Evolutionary conservation across 2,113 vertebrate species (phyloP), one percentile per base, ranked within the genome.

Genomic region (Corvus cornix): DNA sequence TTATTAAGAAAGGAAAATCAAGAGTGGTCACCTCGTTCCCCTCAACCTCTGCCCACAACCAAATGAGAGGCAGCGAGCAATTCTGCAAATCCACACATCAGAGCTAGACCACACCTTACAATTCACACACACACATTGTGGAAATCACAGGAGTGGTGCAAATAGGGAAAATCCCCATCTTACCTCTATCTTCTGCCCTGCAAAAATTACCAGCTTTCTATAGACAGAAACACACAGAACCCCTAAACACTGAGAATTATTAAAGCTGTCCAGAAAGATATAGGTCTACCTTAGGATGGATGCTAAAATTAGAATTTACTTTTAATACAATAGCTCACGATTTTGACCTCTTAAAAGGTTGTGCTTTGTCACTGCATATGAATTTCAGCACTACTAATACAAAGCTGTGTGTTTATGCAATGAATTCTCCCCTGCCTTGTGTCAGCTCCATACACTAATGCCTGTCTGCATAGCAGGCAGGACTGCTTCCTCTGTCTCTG

Each of bases 401-500:
- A 80, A 95, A 88, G 33, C 43, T 86, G 28, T 67, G 48, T 93
- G 59, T 96, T 95, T 84, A 95, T 60, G 68, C 43, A 92, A 35
- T 49, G 85, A 86, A 96, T 94, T 88, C 76, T 88, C 85, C 93
- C 79, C 92, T 94, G 79, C 35, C 72, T 94, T 93, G 63, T 88
- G 72, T 93, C 90, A 96, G 84, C 72, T 88, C 77, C 3, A 0
- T 28, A 70, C 52, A 67, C 35, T 52, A 91, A 81, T 27, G 88
- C 62, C 72, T 90, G 75, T 67, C 90, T 88, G 59, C 56, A 7
- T 7, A 74, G 67, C 68, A 85, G 44, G 48, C 81, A 83, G 3
- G 6, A 75, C 41, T 73, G 70, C 64, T 96, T 93, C 79, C 83
- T 95, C 72, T 88, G 60, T 28, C 76, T 90, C 82, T 84, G 37